Percentiles rank a stretch among this genome's conserved stretches.
Evolutionary conservation across 2,113 vertebrate genomes (phyloP).

Genomic region (Siniperca knerii): DNA sequence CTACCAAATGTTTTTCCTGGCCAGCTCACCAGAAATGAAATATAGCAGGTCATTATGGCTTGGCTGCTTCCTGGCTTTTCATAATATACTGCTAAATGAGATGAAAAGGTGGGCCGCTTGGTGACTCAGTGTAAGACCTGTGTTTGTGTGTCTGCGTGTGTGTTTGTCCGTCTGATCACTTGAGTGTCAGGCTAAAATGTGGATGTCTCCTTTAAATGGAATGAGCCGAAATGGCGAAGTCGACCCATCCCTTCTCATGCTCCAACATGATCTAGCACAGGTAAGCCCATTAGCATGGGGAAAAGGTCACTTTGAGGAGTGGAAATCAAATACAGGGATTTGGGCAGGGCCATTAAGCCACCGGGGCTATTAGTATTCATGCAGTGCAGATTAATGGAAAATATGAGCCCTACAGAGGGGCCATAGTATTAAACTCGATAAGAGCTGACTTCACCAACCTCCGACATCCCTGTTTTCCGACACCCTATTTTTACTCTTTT

Average conservation of each 20-base stretch:
- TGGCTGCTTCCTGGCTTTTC: slow-evolving; percentile 42
- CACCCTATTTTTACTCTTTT: slow-evolving; percentile 66
- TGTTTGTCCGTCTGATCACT: slow-evolving; percentile 28
- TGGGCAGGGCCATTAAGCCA: slow-evolving; percentile 82
- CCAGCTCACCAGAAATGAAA: slow-evolving; percentile 40
- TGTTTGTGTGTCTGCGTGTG: slow-evolving; percentile 47
- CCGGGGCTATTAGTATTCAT: slow-evolving; percentile 85
- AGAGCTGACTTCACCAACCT: slow-evolving; percentile 80
- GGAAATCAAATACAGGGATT: slow-evolving; percentile 85
- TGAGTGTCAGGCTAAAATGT: slow-evolving; percentile 14
- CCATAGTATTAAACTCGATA: slow-evolving; percentile 83
- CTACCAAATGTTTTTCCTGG: slow-evolving; percentile 38
- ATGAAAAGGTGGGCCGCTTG: slow-evolving; percentile 51
- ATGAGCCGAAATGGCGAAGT: slow-evolving; percentile 47
- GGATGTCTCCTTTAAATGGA: slow-evolving; percentile 44
- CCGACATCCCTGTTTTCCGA: slow-evolving; percentile 74
- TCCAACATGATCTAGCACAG: slow-evolving; percentile 81
- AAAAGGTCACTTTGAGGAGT: slow-evolving; percentile 85
- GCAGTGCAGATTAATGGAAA: slow-evolving; percentile 81
- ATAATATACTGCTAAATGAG: slow-evolving; percentile 65
- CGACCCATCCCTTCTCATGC: slow-evolving; percentile 60
- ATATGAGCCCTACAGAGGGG: slow-evolving; percentile 78
- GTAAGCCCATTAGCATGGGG: slow-evolving; percentile 81
- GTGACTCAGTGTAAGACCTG: slow-evolving; percentile 47
- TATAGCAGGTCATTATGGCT: slow-evolving; percentile 51